Percentiles rank a stretch among this genome's conserved stretches.
These are phyloP conservation scores for Hypanus sabinus DNA, from an alignment of 2,113 vertebrate species.

Conservation along the genomic window DNA sequence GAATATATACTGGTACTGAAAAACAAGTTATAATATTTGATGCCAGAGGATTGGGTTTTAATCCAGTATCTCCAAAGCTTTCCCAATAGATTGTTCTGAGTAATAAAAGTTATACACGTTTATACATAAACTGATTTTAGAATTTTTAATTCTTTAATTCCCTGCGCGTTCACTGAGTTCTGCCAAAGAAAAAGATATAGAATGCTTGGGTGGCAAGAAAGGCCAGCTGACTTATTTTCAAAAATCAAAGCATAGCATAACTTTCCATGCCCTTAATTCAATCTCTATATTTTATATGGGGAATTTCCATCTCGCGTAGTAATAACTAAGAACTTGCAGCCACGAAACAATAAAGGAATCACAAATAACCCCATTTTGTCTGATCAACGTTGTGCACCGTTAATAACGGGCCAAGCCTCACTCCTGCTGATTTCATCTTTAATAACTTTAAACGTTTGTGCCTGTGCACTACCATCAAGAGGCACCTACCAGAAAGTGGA, in stretches of 20 bases:
- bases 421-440: not conserved
- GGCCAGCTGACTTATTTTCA: not conserved
- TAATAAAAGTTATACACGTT: not conserved
- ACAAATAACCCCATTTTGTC: not conserved
- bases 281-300: not conserved
- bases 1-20: not conserved
- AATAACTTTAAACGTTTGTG: not conserved
- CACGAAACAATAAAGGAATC: not conserved
- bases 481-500: constrained; percentile 17
- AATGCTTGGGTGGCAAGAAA: not conserved
- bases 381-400: not conserved
- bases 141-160: not conserved
- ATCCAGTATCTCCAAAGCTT: not conserved
- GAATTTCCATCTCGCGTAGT: not conserved
- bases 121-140: not conserved
- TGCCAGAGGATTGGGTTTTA: not conserved
- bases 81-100: not conserved
- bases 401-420: not conserved
- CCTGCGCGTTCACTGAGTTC: not conserved
- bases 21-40: not conserved
- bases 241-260: not conserved
- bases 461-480: not conserved
- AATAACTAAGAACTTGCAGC: not conserved
- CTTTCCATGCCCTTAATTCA: not conserved
- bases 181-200: not conserved